phyloP scores from a whole-genome alignment of 2,888 invertebrate species.

The Ormia ochracea region DNA sequence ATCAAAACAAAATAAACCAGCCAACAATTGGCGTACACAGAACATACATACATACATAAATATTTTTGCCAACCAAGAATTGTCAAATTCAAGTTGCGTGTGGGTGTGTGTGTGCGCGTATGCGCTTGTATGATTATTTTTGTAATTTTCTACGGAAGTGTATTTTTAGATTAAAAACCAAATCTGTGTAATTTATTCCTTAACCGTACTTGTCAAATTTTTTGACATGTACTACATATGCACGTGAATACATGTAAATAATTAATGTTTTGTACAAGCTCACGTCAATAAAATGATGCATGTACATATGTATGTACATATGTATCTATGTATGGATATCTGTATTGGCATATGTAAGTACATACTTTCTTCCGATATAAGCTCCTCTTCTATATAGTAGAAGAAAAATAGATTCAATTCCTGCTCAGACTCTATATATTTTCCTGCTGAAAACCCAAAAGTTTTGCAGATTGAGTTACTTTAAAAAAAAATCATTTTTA shows the following conservation, averaged over 20 bases:
- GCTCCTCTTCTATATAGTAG: neutral
- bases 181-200: neutral
- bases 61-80: conserved; percentile 1
- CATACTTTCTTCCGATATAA: neutral
- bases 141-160: too few relatives aligned
- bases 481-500: too few relatives aligned
- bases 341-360: neutral
- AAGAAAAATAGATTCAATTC: too few relatives aligned
- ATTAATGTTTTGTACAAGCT: neutral
- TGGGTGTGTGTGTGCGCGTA: too few relatives aligned
- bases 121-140: too few relatives aligned
- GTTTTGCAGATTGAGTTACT: too few relatives aligned
- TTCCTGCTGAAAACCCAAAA: too few relatives aligned
- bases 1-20: conserved; percentile 25
- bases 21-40: too few relatives aligned
- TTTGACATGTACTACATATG: neutral
- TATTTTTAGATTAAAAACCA: too few relatives aligned
- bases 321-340: neutral
- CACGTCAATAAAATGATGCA: too few relatives aligned
- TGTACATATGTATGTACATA: neutral
- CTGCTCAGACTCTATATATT: too few relatives aligned
- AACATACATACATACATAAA: too few relatives aligned
- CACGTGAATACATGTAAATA: neutral
- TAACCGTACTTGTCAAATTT: conserved; percentile 14
- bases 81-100: conserved; percentile 27